phyloP scores from a whole-genome alignment of 2,888 invertebrate genomes.

The Microdon myrmicae region DNA sequence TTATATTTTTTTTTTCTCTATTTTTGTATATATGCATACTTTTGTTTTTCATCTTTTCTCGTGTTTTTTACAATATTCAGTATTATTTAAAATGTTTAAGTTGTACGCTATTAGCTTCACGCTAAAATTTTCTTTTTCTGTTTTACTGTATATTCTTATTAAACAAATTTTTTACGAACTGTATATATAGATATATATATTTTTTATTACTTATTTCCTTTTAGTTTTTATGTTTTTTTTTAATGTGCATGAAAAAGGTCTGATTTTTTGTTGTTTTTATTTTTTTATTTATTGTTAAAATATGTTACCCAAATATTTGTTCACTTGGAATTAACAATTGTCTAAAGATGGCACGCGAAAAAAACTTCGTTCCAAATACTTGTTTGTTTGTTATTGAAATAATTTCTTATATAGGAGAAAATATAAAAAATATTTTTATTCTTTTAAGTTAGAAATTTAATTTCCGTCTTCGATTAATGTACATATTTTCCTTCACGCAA shows the following conservation, averaged over 20 bases:
- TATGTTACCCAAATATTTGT: constrained; percentile 33
- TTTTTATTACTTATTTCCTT: constrained; percentile 6
- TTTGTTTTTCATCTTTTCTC: constrained; percentile 27
- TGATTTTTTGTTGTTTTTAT: constrained; percentile 11
- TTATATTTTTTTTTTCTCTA: constrained; percentile 30
- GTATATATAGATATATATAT: background rate
- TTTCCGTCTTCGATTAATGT: constrained; percentile 37
- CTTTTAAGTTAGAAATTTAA: constrained; percentile 32
- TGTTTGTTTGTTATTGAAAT: constrained; percentile 14
- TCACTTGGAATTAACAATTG: constrained; percentile 35
- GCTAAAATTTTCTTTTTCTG: constrained; percentile 28
- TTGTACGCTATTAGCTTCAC: constrained; percentile 40
- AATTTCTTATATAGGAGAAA: constrained; percentile 22
- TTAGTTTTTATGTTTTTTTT: constrained; percentile 14
- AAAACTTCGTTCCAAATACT: constrained; percentile 34
- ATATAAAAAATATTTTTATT: constrained; percentile 37
- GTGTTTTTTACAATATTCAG: constrained; percentile 41
- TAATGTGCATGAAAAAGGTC: constrained; percentile 22
- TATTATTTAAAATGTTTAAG: constrained; percentile 38
- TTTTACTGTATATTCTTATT: constrained; percentile 33
- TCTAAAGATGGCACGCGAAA: constrained; percentile 44
- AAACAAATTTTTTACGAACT: constrained; percentile 19
- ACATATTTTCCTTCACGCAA: constrained; percentile 21
- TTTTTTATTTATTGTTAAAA: constrained; percentile 7
- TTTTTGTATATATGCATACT: constrained; percentile 18